Evolutionary conservation across 2,888 invertebrate species (phyloP).

Genomic region (Piscicola geometra): DNA sequence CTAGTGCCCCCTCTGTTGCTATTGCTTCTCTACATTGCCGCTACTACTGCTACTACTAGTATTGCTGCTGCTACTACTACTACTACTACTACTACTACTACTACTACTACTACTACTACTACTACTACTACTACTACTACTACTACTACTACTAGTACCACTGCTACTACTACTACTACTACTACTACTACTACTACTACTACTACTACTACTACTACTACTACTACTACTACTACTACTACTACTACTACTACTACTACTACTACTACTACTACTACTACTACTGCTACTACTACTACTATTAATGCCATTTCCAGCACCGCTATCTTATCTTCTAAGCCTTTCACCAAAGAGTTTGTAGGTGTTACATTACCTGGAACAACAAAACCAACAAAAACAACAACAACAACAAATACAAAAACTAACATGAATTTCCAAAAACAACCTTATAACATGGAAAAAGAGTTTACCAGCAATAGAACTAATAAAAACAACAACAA

Average conservation of each 20-base stretch:
- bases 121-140: slow-evolving; percentile 3
- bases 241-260: not conserved
- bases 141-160: not conserved
- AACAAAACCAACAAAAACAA: not conserved
- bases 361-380: not conserved
- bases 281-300: not conserved
- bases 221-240: not conserved
- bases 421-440: not conserved
- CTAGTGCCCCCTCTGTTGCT: too few relatives aligned
- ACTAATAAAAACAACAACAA: not conserved
- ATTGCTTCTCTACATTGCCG: too few relatives aligned
- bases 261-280: not conserved
- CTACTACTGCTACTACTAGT: not conserved
- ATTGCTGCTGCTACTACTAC: not conserved
- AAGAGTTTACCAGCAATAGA: not conserved
- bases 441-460: too few relatives aligned
- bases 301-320: too few relatives aligned
- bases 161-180: not conserved
- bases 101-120: not conserved
- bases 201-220: slow-evolving; percentile 2
- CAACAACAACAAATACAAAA: not conserved
- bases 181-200: slow-evolving; percentile 3
- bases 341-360: not conserved
- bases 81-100: not conserved
- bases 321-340: too few relatives aligned